Base-by-base conservation (phyloP, 1,140 invertebrate genomes). In the Drosophila persimilis region DNA sequence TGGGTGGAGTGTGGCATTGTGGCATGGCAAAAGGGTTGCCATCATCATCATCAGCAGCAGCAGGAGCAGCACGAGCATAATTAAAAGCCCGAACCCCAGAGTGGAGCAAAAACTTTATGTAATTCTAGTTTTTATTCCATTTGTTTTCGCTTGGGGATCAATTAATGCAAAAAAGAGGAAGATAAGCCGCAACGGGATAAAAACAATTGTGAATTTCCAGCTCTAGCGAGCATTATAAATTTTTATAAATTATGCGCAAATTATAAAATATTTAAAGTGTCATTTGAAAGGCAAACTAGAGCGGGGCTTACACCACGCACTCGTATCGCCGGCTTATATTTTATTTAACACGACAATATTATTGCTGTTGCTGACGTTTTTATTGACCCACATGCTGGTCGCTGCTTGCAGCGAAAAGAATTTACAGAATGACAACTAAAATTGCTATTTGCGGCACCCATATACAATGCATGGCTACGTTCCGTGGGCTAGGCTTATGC, bases 321-420 rank as follows among this genome's bases (percentile, higher is more conserved):
- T 39, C 13, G 31, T 39, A 69, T 43, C 45, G 53, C 13, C 44
- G 35, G 43, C 52, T 77, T 66, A 71, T 86, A 62, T 75, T 69
- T 88, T 72, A 86, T 86, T 86, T 59, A 86, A 81, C 56, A 50
- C 35, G 62, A 51, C 52, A 61, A 58, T 80, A 72, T 78, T 77
- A 72, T 59, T 70, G 81, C 77, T 81, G 73, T 17, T 43, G 70
- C 65, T 88, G 81, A 88, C 81, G 62, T 78, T 86, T 86, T 86
- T 86, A 86, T 86, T 86, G 70, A 77, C 65, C 77, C 73, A 85
- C 41, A 69, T 65, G 35, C 75, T 51, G 63, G 52, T 55, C 17
- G 22, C 11, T 17, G 29, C 43, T 48, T 58, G 22, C 22, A 57
- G 31, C 13, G 54, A 62, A 59, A 63, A 35, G 57, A 51, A 65